Base-by-base conservation (phyloP, 2,888 invertebrate genomes). In the Neocrepidodera transversa region DNA sequence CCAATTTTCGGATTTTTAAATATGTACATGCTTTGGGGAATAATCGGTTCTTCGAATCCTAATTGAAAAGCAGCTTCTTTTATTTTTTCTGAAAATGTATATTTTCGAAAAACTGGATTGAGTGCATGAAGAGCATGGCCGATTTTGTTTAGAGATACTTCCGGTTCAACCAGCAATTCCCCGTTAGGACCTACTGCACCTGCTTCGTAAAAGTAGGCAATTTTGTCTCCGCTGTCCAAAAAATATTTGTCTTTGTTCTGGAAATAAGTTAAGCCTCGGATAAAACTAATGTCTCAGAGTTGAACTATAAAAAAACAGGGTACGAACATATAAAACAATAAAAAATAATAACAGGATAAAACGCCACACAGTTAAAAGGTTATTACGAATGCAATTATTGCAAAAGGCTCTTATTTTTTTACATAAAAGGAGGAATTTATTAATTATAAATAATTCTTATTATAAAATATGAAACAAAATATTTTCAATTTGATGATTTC, bases 1-100 rank as follows among this genome's bases (percentile, higher is more conserved):
- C 97, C 97, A 58, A 93, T 84, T 13, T 88, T 87, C 0, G 97
- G 95, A 82, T 95, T 95, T 82, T 98, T 99, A 79, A 93, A 98
- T 63, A 99, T 97, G 74, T 94, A 93, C 98, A 98, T 98, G 81
- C 97, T 96, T 77, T 98, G 98, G 1, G 90, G 90, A 0, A 98
- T 85, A 0, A 90, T 89, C 0, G 98, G 98, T 35, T 91, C 89
- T 54, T 82, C 80, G 61, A 91, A 85, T 2, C 88, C 88, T 8
- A 97, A 78, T 66, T 87, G 86, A 69, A 85, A 86, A 62, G 91
- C 90, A 2, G 90, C 81, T 56, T 88, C 85, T 78, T 92, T 90
- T 7, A 98, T 87, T 67, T 92, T 87, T 63, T 91, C 87, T 74
- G 91, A 89, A 77, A 95, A 93, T 0, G 95, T 93, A 66, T 92